Percentiles rank a stretch among this genome's conserved stretches.
Conservation (phyloP, 2,113 vertebrate genomes). For the Kobus ellipsiprymnus region DNA sequence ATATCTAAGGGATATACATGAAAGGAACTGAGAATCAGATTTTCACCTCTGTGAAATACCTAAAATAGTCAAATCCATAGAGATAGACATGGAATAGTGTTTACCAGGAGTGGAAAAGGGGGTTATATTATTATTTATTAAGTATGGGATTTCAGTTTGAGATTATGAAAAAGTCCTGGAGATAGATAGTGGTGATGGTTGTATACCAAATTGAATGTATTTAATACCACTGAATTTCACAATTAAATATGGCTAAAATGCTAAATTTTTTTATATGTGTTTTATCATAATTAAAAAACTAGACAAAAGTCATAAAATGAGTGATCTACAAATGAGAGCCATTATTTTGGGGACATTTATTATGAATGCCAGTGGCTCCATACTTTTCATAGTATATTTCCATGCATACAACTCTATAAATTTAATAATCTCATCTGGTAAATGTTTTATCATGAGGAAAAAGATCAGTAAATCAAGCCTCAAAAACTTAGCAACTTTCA, state of each 20-base stretch:
- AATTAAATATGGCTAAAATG: background rate
- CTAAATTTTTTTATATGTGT: background rate
- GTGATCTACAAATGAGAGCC: background rate
- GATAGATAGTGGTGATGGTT: background rate
- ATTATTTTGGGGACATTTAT: background rate
- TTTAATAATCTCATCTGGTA: background rate
- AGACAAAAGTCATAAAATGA: background rate
- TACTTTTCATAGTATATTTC: background rate
- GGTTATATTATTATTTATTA: background rate
- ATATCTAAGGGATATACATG: background rate
- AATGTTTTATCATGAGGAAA: background rate
- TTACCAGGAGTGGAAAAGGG: background rate
- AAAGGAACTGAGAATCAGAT: background rate
- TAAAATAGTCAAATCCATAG: background rate
- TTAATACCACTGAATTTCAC: background rate
- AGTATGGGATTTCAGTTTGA: background rate
- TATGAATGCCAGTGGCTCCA: background rate
- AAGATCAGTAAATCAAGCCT: background rate
- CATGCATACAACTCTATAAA: background rate
- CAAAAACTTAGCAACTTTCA: background rate
- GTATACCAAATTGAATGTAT: background rate
- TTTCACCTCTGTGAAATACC: background rate
- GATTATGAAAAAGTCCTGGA: background rate
- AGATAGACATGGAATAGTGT: background rate
- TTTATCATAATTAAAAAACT: background rate